Conservation (phyloP, 92 coral and sea anemone species). For the Ricordea florida region DNA sequence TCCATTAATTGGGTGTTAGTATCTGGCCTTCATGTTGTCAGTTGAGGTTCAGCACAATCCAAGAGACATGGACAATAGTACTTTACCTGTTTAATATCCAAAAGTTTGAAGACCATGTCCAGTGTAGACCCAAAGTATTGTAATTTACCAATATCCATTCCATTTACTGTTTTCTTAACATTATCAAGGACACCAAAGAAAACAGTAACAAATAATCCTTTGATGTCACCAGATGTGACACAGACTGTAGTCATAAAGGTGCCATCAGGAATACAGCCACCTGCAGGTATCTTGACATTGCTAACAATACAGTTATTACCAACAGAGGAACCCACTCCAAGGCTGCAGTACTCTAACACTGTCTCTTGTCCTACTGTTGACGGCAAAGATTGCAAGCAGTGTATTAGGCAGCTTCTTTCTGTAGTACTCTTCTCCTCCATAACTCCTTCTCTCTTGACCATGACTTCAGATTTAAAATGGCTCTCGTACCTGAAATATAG, state of each 20-base stretch:
- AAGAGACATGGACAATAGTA: too few species aligned
- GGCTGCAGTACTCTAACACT: slow-evolving; percentile 86
- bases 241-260: slow-evolving; percentile 85
- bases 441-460: slow-evolving; percentile 55
- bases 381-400: slow-evolving; percentile 64
- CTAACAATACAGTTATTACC: slow-evolving; percentile 81
- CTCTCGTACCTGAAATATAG: slow-evolving; percentile 68
- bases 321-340: slow-evolving; percentile 62
- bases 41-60: too few species aligned
- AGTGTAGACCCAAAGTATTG: slow-evolving; percentile 76
- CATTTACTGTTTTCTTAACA: slow-evolving; percentile 62
- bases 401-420: slow-evolving; percentile 76
- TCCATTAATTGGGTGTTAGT: too few species aligned
- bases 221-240: slow-evolving; percentile 56
- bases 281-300: slow-evolving; percentile 77
- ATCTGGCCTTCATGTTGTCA: too few species aligned
- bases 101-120: slow-evolving; percentile 60
- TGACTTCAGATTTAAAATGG: slow-evolving; percentile 60
- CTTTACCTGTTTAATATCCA: slow-evolving; percentile 74
- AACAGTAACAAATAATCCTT: slow-evolving; percentile 87
- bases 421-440: slow-evolving; percentile 37
- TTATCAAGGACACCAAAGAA: slow-evolving; percentile 84
- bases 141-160: slow-evolving; percentile 61
- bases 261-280: slow-evolving; percentile 60
- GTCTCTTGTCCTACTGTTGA: slow-evolving; percentile 66